Base-by-base conservation (phyloP, 2,113 vertebrate species). In the Solea senegalensis region DNA sequence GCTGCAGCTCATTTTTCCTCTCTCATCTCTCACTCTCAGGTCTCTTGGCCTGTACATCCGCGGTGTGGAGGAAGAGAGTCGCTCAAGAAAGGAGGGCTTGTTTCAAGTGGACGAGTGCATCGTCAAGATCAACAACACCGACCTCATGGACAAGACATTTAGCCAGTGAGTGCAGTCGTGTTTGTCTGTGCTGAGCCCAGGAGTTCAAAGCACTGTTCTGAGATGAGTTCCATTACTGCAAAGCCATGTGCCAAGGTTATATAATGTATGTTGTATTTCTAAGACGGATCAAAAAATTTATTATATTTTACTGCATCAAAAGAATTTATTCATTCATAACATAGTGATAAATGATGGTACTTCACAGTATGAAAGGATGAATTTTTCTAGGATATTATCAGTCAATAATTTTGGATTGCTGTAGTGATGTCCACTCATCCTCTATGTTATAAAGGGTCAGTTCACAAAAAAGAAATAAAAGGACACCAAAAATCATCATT, bases 71-170 rank as follows among this genome's bases (percentile, higher is more conserved):
- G 96, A 96, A 78, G 94, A 95, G 74, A 98, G 97, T 83, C 95
- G 96, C 65, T 96, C 96, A 27, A 95, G 93, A 72, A 94, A 92
- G 76, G 95, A 98, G 68, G 94, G 92, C 11, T 90, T 98, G 53
- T 96, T 98, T 83, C 91, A 94, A 34, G 96, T 97, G 79, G 96
- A 98, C 3, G 96, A 98, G 74, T 97, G 98, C 84, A 98, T 98
- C 61, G 93, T 98, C 58, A 96, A 91, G 92, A 99, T 99, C 90
- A 98, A 98, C 90, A 92, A 90, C 8, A 92, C 93, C 11, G 93
- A 97, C 76, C 95, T 99, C 60, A 87, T 93, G 86, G 96, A 98
- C 91, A 97, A 95, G 93, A 95, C 96, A 0, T 98, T 98, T 87
- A 93, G 94, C 90, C 96, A 97, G 96, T 98, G 89, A 96, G 98